Base-by-base conservation (phyloP, 2,888 invertebrate species). In the Schizotus pectinicornis region DNA sequence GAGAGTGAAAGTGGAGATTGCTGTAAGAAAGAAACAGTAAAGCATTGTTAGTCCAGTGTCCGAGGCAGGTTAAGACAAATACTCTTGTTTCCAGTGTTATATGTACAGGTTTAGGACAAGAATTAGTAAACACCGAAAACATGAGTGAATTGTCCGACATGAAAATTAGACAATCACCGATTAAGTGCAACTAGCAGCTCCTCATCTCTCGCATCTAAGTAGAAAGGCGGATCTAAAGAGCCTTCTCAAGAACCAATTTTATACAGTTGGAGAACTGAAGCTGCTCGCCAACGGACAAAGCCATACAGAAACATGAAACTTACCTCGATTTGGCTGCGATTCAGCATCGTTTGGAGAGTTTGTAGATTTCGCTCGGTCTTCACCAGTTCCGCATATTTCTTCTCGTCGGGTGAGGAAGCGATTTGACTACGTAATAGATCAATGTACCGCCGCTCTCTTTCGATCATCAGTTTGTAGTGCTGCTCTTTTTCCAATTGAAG, bases 381-480 rank as follows among this genome's bases (percentile, higher is more conserved):
- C 7, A 80, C 79, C 59, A 87, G 75, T 74, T 87, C 85, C 33
- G 81, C 72, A 77, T 79, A 62, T 80, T 79, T 74, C 73, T 81
- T 74, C 67, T 80, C 74, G 75, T 82, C 81, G 6, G 79, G 75
- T 34, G 72, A 71, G 45, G 80, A 79, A 0, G 83, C 83, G 61
- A 86, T 83, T 80, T 89, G 82, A 81, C 89, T 88, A 61, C 91
- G 85, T 59, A 94, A 81, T 69, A 88, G 86, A 69, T 93, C 89
- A 68, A 93, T 86, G 79, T 92, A 91, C 70, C 89, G 86, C 78
- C 89, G 89, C 73, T 94, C 94, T 72, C 92, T 88, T 71, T 94
- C 94, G 65, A 95, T 82, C 96, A 97, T 97, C 73, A 94, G 83
- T 67, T 90, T 88, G 64, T 95, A 86, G 11, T 95, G 94, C 77